These are phyloP conservation scores for Capitella teleta DNA, from an alignment of 1,140 invertebrate genomes.

Conservation along the genomic window DNA sequence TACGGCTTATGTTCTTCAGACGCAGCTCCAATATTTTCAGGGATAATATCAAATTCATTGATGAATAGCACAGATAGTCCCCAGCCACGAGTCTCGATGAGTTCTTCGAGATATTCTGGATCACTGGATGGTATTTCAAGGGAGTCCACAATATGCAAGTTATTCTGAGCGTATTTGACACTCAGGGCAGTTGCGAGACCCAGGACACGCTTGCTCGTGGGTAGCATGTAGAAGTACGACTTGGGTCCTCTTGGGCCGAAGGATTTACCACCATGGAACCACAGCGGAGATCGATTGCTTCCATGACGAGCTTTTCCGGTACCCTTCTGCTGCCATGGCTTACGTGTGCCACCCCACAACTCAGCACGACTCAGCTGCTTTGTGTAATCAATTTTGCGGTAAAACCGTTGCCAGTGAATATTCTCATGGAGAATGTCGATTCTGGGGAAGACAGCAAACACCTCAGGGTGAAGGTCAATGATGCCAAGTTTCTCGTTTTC, in stretches of 20 bases:
- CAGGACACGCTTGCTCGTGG: conserved; percentile 57
- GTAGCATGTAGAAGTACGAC: conserved; percentile 85
- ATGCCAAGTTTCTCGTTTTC: conserved; percentile 71
- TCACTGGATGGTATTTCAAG: conserved; percentile 77
- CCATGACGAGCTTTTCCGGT: conserved; percentile 77
- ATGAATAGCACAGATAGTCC: conserved; percentile 89
- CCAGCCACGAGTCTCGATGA: conserved; percentile 78
- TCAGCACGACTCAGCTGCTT: conserved; percentile 69
- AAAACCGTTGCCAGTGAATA: no score
- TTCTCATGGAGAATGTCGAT: conserved; percentile 11
- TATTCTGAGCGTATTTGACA: conserved; percentile 76
- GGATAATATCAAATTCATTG: conserved; percentile 80
- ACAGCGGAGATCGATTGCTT: conserved; percentile 78
- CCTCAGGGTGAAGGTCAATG: conserved; percentile 73
- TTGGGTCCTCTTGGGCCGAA: conserved; percentile 82
- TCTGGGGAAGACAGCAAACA: conserved; percentile 67
- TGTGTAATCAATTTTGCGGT: no score
- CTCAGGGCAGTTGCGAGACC: conserved; percentile 75
- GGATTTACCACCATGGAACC: conserved; percentile 58
- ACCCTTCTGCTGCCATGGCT: conserved; percentile 95
- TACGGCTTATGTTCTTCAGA: conserved; percentile 63
- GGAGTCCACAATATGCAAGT: conserved; percentile 80
- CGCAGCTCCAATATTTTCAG: conserved; percentile 71
- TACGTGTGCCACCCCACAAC: conserved; percentile 68
- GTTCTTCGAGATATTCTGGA: conserved; percentile 61